Evolutionary conservation across 2,888 invertebrate species (phyloP).

Genomic region (Callimorpha dominula): DNA sequence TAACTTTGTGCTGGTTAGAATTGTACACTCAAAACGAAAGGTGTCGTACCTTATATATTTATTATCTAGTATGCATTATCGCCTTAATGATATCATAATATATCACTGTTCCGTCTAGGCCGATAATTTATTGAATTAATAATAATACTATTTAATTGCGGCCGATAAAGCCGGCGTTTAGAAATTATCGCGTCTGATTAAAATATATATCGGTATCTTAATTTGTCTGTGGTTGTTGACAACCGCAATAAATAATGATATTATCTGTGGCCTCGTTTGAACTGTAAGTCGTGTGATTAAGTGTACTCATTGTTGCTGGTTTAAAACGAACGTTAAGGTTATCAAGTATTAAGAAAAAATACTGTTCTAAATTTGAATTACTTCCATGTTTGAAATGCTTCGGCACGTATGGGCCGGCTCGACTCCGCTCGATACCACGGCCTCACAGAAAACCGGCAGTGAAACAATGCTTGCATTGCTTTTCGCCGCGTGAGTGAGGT

Average conservation of each 20-base stretch:
- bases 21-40: too few species aligned
- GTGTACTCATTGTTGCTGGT: not conserved
- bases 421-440: too few species aligned
- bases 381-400: too few species aligned
- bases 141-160: conserved; percentile 6
- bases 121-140: not conserved
- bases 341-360: too few species aligned
- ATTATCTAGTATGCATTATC: too few species aligned
- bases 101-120: not conserved
- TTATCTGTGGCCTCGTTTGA: not conserved
- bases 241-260: not conserved
- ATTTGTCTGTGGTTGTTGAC: conserved; percentile 6
- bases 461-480: too few species aligned
- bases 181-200: not conserved
- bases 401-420: too few species aligned
- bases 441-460: too few species aligned
- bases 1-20: too few species aligned
- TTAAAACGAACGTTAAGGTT: not conserved
- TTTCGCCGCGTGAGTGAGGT: too few species aligned
- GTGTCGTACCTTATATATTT: too few species aligned
- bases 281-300: not conserved
- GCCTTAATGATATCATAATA: too few species aligned
- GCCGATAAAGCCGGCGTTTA: not conserved
- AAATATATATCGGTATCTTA: not conserved
- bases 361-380: not conserved